A percentile compares a stretch with the other conserved stretches of the same genome.
phyloP scores from a whole-genome alignment of 2,113 vertebrate species.

The Ctenomys sociabilis region DNA sequence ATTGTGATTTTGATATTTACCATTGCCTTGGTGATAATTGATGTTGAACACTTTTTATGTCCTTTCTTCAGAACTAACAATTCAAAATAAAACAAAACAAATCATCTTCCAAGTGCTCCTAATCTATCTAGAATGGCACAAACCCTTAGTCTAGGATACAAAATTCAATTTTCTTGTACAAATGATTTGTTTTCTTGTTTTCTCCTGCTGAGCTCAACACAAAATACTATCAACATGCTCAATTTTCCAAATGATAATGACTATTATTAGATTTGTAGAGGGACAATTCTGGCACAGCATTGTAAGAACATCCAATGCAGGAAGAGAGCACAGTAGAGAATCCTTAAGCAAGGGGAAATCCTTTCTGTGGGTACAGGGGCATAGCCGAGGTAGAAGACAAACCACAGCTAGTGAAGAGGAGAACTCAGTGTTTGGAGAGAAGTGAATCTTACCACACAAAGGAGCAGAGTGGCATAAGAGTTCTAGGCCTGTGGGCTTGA shows the following conservation, averaged over 20 bases:
- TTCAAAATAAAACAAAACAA: neutral
- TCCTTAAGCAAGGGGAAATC: neutral
- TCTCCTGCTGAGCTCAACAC: neutral
- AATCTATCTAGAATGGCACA: neutral
- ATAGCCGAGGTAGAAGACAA: neutral
- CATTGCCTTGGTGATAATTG: neutral
- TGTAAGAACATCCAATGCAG: neutral
- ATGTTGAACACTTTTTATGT: neutral
- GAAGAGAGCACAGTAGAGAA: neutral
- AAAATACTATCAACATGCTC: neutral
- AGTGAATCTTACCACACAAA: neutral
- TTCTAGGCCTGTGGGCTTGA: neutral
- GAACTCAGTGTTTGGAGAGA: neutral
- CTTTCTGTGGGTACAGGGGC: neutral
- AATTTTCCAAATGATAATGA: neutral
- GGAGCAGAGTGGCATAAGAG: neutral
- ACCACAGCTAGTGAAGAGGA: neutral
- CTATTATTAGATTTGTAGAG: neutral
- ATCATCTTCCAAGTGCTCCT: neutral
- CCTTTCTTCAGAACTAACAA: neutral
- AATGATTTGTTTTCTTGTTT: conserved; percentile 31
- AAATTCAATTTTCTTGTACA: conserved; percentile 50
- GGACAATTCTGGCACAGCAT: neutral
- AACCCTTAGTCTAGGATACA: neutral
- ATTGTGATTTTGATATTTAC: neutral